Evolutionary conservation across 2,113 vertebrate species (phyloP).

Genomic region (Scatophagus argus): DNA sequence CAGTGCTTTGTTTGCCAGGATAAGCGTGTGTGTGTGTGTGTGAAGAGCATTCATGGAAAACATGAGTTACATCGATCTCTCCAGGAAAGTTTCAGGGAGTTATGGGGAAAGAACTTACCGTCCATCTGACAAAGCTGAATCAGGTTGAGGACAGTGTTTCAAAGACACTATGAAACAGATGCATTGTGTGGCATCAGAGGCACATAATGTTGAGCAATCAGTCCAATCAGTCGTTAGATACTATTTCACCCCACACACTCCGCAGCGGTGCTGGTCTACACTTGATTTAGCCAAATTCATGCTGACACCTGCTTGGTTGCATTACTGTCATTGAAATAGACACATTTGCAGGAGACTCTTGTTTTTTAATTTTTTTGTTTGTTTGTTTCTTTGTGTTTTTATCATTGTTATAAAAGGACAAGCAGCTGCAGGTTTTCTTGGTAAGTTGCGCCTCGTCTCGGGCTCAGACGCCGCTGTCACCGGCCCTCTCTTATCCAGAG

Average conservation of each 20-base stretch:
- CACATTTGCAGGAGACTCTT: slow-evolving; percentile 41
- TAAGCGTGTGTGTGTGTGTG: no score
- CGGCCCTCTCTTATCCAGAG: slow-evolving; percentile 84
- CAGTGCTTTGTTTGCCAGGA: no score
- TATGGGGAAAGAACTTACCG: background rate
- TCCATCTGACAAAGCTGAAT: slow-evolving; percentile 33
- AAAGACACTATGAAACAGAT: slow-evolving; percentile 49
- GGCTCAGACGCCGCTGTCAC: slow-evolving; percentile 92
- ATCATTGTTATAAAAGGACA: slow-evolving; percentile 3
- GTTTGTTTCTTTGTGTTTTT: no score
- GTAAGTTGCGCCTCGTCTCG: background rate
- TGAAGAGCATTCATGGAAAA: no score
- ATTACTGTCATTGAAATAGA: slow-evolving; percentile 68
- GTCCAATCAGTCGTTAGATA: slow-evolving; percentile 35
- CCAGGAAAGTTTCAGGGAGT: slow-evolving; percentile 1
- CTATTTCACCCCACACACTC: slow-evolving; percentile 23
- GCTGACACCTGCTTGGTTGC: slow-evolving; percentile 53
- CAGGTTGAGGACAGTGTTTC: background rate
- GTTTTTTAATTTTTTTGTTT: no score
- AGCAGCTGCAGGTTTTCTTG: background rate
- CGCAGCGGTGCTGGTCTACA: background rate
- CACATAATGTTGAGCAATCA: slow-evolving; percentile 41
- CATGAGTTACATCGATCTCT: background rate
- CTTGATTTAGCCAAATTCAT: slow-evolving; percentile 52
- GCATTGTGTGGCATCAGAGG: slow-evolving; percentile 45